phyloP scores from a whole-genome alignment of 1,140 invertebrate species.

The Drosophila ohnishii region DNA sequence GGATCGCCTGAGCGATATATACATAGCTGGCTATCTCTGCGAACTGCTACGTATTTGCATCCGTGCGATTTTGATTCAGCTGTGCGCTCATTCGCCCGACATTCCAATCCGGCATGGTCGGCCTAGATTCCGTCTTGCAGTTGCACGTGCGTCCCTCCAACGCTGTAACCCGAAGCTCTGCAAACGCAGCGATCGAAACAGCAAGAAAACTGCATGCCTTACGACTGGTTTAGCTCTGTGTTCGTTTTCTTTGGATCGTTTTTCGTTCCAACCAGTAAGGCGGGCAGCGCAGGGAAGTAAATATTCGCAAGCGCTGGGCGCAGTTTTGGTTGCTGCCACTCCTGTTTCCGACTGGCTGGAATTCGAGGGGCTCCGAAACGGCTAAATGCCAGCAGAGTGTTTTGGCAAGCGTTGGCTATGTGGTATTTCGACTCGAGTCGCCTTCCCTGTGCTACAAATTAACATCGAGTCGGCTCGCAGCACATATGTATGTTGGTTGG shows the following conservation, averaged over 20 bases:
- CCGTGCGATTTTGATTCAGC: slow-evolving; percentile 8
- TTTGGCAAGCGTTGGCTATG: slow-evolving; percentile 47
- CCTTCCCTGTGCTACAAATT: slow-evolving; percentile 32
- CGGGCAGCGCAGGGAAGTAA: slow-evolving; percentile 2
- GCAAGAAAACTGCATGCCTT: slow-evolving; percentile 51
- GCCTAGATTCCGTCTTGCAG: slow-evolving; percentile 40
- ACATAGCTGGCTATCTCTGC: background rate
- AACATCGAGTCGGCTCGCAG: slow-evolving; percentile 25
- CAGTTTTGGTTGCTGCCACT: slow-evolving; percentile 52
- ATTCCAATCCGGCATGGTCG: slow-evolving; percentile 54
- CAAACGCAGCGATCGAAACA: slow-evolving; percentile 47
- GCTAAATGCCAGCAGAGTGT: slow-evolving; percentile 64
- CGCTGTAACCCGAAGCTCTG: slow-evolving; percentile 42
- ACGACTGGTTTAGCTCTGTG: slow-evolving; percentile 28
- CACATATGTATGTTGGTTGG: background rate
- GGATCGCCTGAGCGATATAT: background rate
- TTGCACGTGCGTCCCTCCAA: slow-evolving; percentile 42
- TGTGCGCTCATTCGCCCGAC: slow-evolving; percentile 51
- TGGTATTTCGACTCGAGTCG: slow-evolving; percentile 39
- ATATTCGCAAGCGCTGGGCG: slow-evolving; percentile 39
- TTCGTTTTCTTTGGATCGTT: slow-evolving; percentile 5
- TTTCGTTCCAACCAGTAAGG: background rate
- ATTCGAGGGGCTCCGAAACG: slow-evolving; percentile 48
- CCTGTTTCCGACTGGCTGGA: slow-evolving; percentile 51
- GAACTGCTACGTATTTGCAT: slow-evolving; percentile 5